Evolutionary conservation across 2,888 invertebrate species (phyloP), one percentile per base, ranked within the genome.

Genomic region (Hypomecis punctinalis): DNA sequence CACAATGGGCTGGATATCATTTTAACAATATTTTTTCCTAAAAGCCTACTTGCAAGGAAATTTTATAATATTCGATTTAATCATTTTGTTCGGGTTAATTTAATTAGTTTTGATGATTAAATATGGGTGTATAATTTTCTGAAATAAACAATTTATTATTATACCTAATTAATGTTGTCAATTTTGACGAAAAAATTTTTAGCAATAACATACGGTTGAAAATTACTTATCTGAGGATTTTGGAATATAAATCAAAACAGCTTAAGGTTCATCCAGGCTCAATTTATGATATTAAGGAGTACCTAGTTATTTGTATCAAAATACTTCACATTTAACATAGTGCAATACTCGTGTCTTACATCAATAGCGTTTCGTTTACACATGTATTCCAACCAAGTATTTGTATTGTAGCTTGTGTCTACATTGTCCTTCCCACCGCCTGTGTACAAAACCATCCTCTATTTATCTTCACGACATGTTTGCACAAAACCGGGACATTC

Each of bases 401-500:
- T 72, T 68, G 65, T 65, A 62, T 68, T 78, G 76, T 72, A 63
- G 54, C 69, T 75, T 79, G 72, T 83, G 80, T 83, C 80, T 73
- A 84, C 83, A 83, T 65, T 71, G 80, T 79, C 80, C 77, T 80
- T 77, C 74, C 77, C 77, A 77, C 78, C 79, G 78, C 72, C 78
- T 83, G 83, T 83, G 74, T 83, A 84, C 80, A 80, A 75, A 81
- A 83, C 78, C 77, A 78, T 77, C 76, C 76, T 81, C 71, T 87
- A 77, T 87, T 85, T 88, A 76, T 78, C 77, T 82, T 77, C 70
- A 70, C 70, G 70, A 67, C 71, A 66, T 89, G 86, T 90, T 89
- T 89, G 84, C 83, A 87, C 83, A 88, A 90, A 79, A 80, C 78
- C 77, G 75, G 76, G 76, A 78, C 76, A 73, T 86, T 88, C 83